phyloP scores from a whole-genome alignment of 53 echinoderm and acorn worm species.

The Crossaster papposus region DNA sequence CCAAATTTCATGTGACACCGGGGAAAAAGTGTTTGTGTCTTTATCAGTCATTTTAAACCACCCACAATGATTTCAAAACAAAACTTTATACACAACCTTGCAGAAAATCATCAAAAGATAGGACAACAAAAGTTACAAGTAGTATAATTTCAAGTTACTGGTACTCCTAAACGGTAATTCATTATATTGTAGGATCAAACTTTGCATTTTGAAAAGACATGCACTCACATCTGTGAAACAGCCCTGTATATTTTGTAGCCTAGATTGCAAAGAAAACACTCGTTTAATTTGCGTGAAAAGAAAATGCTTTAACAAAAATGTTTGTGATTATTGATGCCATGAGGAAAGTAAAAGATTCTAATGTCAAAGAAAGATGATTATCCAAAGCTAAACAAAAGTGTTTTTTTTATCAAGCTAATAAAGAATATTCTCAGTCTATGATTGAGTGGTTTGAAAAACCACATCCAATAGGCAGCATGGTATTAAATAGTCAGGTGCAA shows the following conservation, averaged over 20 bases:
- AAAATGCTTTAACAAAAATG: neutral
- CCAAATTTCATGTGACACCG: too few relatives aligned
- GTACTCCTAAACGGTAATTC: too few relatives aligned
- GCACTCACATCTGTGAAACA: neutral
- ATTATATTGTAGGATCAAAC: too few relatives aligned
- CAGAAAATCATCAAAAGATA: too few relatives aligned
- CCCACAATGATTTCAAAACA: neutral
- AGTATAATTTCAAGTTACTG: too few relatives aligned
- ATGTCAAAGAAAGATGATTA: neutral
- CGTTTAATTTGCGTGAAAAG: neutral
- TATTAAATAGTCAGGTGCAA: neutral
- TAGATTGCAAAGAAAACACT: neutral
- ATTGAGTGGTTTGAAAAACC: neutral
- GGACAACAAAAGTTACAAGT: too few relatives aligned
- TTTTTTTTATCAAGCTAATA: neutral
- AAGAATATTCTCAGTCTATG: neutral
- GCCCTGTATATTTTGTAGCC: neutral
- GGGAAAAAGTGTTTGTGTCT: too few relatives aligned
- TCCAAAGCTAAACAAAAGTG: neutral
- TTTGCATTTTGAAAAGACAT: neutral
- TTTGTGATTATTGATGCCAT: neutral
- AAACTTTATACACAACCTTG: neutral
- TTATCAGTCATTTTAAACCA: too few relatives aligned
- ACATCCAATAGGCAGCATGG: neutral
- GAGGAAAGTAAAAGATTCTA: neutral